A percentile compares a stretch with the other conserved stretches of the same genome.
These are phyloP conservation scores for Nycticryphes semicollaris DNA, from an alignment of 2,113 vertebrate species.

Conservation along the genomic window DNA sequence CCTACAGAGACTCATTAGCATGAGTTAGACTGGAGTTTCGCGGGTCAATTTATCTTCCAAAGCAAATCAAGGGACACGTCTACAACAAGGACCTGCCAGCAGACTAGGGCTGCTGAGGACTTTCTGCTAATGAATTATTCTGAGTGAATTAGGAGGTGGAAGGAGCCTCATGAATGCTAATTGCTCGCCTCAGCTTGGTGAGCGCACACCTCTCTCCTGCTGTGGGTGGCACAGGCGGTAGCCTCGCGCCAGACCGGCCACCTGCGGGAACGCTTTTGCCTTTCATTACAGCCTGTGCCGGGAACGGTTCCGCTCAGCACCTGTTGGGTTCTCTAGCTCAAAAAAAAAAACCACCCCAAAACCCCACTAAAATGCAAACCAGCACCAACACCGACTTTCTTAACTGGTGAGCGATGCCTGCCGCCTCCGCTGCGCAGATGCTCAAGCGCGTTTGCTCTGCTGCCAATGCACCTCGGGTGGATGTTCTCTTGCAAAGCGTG, in stretches of 20 bases:
- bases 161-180: neutral
- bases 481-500: fast-evolving
- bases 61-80: neutral
- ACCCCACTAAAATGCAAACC: neutral
- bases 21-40: neutral
- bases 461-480: neutral
- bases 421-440: neutral
- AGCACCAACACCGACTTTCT: neutral
- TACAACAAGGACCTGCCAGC: neutral
- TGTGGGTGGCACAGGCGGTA: fast-evolving
- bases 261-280: neutral
- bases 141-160: neutral
- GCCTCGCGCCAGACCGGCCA: neutral
- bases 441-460: fast-evolving
- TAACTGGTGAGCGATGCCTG: fast-evolving
- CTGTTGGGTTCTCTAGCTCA: neutral
- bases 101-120: neutral
- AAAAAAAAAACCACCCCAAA: neutral
- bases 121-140: neutral
- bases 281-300: neutral
- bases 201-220: neutral
- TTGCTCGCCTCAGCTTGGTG: neutral
- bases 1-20: neutral
- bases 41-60: neutral
- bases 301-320: neutral